These are phyloP conservation scores for Conistra vaccinii DNA, from an alignment of 2,888 invertebrate genomes.

Conservation along the genomic window DNA sequence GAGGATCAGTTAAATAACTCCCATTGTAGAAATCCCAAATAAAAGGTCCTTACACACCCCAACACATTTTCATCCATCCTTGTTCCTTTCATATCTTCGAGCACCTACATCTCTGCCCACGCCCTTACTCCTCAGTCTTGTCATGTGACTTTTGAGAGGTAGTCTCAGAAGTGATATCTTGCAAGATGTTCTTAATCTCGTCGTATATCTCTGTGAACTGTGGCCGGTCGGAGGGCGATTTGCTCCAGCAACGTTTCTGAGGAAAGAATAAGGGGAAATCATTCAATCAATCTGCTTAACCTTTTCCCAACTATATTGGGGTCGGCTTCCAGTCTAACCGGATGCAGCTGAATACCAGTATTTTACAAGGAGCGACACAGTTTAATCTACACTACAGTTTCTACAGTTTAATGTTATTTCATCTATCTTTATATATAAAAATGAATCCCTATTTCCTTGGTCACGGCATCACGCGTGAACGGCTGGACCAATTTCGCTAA, in stretches of 20 bases:
- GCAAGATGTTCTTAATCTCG: constrained; percentile 77
- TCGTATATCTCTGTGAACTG: constrained; percentile 91
- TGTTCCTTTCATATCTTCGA: neutral
- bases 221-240: constrained; percentile 93
- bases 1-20: neutral
- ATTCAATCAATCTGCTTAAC: too few species aligned
- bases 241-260: constrained; percentile 92
- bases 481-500: too few species aligned
- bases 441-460: too few species aligned
- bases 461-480: too few species aligned
- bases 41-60: neutral
- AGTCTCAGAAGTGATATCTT: constrained; percentile 79
- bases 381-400: too few species aligned
- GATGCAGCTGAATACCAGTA: too few species aligned
- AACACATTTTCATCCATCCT: neutral
- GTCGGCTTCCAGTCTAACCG: too few species aligned
- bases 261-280: too few species aligned
- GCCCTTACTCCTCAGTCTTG: constrained; percentile 63
- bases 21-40: neutral
- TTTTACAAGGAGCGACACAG: too few species aligned
- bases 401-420: too few species aligned
- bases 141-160: constrained; percentile 74
- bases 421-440: too few species aligned
- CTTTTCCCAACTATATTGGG: too few species aligned
- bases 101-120: neutral